Base-by-base conservation (phyloP, 2,888 invertebrate genomes). In the Bellardia bayeri region DNA sequence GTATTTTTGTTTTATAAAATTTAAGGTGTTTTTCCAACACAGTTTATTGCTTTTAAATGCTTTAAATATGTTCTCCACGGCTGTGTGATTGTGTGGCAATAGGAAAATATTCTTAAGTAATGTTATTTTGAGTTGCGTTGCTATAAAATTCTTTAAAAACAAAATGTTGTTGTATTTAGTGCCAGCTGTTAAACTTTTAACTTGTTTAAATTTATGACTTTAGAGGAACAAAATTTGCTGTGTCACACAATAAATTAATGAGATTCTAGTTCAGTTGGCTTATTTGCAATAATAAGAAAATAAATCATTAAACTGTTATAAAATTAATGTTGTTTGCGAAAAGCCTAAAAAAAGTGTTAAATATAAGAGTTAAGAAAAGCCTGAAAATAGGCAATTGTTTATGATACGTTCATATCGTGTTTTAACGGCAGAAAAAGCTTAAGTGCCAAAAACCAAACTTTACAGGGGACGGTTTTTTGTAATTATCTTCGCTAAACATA, bases 131-230 rank as follows among this genome's bases (percentile, higher is more conserved):
- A 23, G 23, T 49, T 56, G 54, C 54, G 14, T 72, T 71, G 30
- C 30, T 45, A 14, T 58, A 23, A 37, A 74, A 42, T 56, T 33
- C 40, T 61, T 54, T 49, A 11, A 49, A 33, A 40, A 33, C 40
- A 80, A 75, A 63, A 69, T 64, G 49, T 71, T 81, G 40, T 64
- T 54, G 51, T 33, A 56, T 11, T 71, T 75, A 63, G 63, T 75
- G 64, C 69, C 80, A 85, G 85, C 85, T 85, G 80, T 76, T 85
- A 75, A 76, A 81, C 71, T 75, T 83, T 83, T 76, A 40, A 66
- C 30, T 64, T 64, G 54, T 3, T 30, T 14, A 64, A 66, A 76
- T 66, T 75, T 63, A 75, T 75, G 14, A n/a, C n/a, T 30, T 42
- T 66, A 61, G 61, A 13, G 11, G 11, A 16, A 54, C 7, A 56